Conservation (phyloP, 2,888 invertebrate genomes). For the Eumacrocentrus americanus region DNA sequence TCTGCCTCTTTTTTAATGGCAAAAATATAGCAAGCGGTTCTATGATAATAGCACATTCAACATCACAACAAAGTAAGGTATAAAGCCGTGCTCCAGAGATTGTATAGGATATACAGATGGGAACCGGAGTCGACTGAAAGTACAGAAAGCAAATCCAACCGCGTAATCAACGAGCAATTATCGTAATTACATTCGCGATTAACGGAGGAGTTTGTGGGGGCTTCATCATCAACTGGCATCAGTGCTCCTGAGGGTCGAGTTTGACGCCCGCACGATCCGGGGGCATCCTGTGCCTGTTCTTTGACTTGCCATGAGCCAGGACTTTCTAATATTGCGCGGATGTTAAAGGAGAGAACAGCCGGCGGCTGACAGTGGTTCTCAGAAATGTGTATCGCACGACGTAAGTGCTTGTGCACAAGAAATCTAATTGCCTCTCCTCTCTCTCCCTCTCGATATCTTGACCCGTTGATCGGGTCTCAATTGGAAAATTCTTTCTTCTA, state of each 20-base stretch:
- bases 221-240: too few relatives aligned
- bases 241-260: conserved; percentile 12
- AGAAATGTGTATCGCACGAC: conserved; percentile 37
- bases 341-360: conserved; percentile 31
- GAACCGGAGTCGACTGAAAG: conserved; percentile 38
- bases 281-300: conserved; percentile 24
- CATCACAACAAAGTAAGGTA: not conserved
- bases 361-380: conserved; percentile 40
- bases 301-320: conserved; percentile 25
- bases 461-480: conserved; percentile 13
- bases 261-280: too few relatives aligned
- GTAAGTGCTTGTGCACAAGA: conserved; percentile 24
- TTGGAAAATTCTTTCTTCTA: conserved; percentile 22
- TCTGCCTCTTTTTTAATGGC: too few relatives aligned
- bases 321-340: conserved; percentile 51
- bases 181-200: conserved; percentile 53
- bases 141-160: conserved; percentile 49
- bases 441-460: not conserved
- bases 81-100: too few relatives aligned
- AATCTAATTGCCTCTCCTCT: conserved; percentile 26
- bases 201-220: conserved; percentile 37
- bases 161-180: conserved; percentile 53
- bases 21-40: too few relatives aligned
- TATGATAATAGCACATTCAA: not conserved
- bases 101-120: conserved; percentile 10